Conservation (phyloP, 1,140 invertebrate genomes). For the Colletes latitarsis region DNA sequence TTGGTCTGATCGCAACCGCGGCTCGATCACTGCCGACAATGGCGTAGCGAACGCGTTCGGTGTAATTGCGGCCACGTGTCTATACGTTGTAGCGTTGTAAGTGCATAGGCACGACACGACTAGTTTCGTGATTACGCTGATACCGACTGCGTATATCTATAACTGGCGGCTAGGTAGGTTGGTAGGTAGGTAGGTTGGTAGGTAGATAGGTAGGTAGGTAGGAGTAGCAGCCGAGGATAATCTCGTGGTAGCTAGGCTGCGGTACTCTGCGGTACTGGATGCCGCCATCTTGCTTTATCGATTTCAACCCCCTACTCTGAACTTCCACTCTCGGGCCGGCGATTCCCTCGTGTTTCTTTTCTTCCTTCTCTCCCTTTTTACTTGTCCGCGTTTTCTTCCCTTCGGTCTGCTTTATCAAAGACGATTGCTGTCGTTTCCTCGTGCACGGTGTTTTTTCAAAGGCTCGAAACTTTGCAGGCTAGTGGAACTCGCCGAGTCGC, state of each 20-base stretch:
- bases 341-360: slow-evolving; percentile 13
- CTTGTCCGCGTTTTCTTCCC: not conserved
- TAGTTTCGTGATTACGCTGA: slow-evolving; percentile 34
- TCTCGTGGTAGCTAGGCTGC: slow-evolving; percentile 69
- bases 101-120: not conserved
- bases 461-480: no score
- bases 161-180: slow-evolving; percentile 1
- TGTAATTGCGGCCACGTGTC: not conserved
- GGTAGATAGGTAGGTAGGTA: slow-evolving; percentile 15
- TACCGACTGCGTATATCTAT: slow-evolving; percentile 3
- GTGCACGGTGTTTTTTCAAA: no score
- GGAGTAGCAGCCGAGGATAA: slow-evolving; percentile 64
- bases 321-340: slow-evolving; percentile 12
- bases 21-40: slow-evolving; percentile 36
- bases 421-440: not conserved
- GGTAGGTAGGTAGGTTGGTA: slow-evolving; percentile 13
- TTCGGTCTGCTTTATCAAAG: not conserved
- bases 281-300: slow-evolving; percentile 75
- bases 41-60: not conserved
- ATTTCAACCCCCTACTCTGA: slow-evolving; percentile 49
- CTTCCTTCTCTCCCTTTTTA: not conserved
- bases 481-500: no score
- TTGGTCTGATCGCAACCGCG: slow-evolving; percentile 14
- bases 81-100: not conserved
- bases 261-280: slow-evolving; percentile 73